Conservation (phyloP, 53 echinoderm and acorn worm genomes). For the Holothuria scabra region DNA sequence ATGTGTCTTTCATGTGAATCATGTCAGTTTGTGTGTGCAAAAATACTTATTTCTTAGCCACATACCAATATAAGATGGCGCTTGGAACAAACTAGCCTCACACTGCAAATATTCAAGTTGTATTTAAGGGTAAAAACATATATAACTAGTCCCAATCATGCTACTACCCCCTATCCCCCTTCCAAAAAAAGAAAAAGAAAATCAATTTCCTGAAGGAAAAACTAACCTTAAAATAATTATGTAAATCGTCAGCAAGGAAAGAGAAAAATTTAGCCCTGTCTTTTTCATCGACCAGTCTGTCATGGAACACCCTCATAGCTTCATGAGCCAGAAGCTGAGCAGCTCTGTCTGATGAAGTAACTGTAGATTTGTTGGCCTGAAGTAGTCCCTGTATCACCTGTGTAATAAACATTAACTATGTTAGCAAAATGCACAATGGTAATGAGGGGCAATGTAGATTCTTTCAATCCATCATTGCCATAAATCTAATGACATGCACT, state of each 20-base stretch:
- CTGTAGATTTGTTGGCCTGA: constrained; percentile 80
- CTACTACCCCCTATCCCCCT: too few species aligned
- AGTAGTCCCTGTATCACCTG: constrained; percentile 93
- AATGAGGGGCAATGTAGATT: not conserved
- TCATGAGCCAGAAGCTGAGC: constrained; percentile 96
- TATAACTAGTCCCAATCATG: too few species aligned
- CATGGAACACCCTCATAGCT: constrained; percentile 96
- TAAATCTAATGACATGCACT: not conserved
- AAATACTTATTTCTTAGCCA: too few species aligned
- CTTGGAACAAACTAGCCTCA: too few species aligned
- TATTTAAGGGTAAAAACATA: too few species aligned
- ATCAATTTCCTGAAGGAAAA: not conserved
- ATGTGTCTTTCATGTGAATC: too few species aligned
- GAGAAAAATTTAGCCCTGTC: constrained; percentile 92
- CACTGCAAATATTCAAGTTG: too few species aligned
- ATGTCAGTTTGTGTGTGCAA: too few species aligned
- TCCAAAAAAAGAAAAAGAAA: not conserved
- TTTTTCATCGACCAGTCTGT: constrained; percentile 78
- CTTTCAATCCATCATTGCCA: not conserved
- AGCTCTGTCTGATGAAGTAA: constrained; percentile 84
- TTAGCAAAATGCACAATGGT: not conserved
- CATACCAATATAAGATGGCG: too few species aligned
- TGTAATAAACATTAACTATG: not conserved
- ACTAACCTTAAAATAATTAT: constrained; percentile 94
- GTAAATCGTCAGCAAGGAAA: constrained; percentile 93